Conservation (phyloP, 2,888 invertebrate species). For the Dioctria linearis region DNA sequence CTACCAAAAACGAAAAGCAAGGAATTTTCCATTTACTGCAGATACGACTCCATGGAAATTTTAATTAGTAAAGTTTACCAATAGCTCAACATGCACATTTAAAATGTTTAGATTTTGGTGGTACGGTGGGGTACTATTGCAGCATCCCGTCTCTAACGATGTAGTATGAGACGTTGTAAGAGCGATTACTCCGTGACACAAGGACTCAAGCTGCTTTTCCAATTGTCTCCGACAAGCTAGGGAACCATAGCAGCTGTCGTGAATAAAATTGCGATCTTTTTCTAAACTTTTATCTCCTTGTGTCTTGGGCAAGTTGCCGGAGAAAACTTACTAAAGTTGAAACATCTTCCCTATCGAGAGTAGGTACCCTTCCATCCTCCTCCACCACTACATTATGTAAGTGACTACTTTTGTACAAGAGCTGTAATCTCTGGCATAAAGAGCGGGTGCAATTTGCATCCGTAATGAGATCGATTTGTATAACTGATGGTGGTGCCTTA, state of each 20-base stretch:
- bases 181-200: conserved; percentile 1
- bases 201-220: conserved; percentile 27
- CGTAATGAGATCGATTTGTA: conserved; percentile 45
- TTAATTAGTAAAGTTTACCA: conserved; percentile 35
- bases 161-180: background rate
- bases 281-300: no score
- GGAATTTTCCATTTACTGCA: no score
- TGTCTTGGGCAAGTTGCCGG: no score
- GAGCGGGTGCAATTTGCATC: conserved; percentile 44
- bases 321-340: no score
- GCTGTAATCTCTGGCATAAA: conserved; percentile 20
- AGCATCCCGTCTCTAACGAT: background rate
- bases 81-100: conserved; percentile 3
- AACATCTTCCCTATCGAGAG: no score
- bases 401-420: background rate
- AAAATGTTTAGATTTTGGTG: background rate
- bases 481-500: conserved; percentile 8
- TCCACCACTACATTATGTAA: background rate
- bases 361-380: no score
- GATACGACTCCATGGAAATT: conserved; percentile 5
- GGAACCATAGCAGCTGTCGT: background rate
- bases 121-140: no score
- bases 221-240: background rate
- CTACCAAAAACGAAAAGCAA: no score
- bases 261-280: no score